Evolutionary conservation across 2,797 vertebrate genomes (phyloP), one percentile per base, ranked within the genome.

Genomic region (Pangasius larnaudii): DNA sequence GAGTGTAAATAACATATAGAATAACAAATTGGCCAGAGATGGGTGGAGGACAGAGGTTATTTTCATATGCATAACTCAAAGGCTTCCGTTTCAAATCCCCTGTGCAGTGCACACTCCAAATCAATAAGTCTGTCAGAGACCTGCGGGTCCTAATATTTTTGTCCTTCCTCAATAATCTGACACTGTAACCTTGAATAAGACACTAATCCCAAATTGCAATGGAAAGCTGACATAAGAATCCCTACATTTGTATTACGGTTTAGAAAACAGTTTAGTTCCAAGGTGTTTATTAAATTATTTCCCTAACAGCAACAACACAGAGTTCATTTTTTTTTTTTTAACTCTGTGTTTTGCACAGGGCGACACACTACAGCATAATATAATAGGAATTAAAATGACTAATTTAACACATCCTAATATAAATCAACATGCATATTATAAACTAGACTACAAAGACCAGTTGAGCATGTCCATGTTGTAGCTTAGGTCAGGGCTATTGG

Each of bases 191-290:
- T 86, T 86, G 80, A 86, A 86, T 71, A 86, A 86, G n/a, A 84
- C 80, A 79, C 80, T 82, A 88, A 88, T 88, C 77, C 79, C 61
- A 84, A 89, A 86, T 84, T 84, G 71, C 69, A 84, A 84, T 69
- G 51, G 42, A 77, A 86, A 89, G 18, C 33, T 84, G 85, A 69
- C 79, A 77, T 49, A 58, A 58, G 78, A 74, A 36, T 69, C 59
- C 14, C 27, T 36, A 39, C 3, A 33, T 67, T 82, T 65, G 5
- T 65, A n/a, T 80, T 71, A 9, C 65, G 10, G 74, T 75, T 77
- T n/a, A 83, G 39, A 85, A 63, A 51, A 58, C 46, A 56, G 27
- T 72, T 79, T 69, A 53, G 46, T 39, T 36, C 10, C 49, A 49
- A 58, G 11, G 36, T 33, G 33, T 74, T 82, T 87, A 72, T 82